Evolutionary conservation across 37 sponge, comb jelly and placozoan genomes (phyloP), one percentile per base, ranked within the genome.

Genomic region (Dysidea cf. avara): DNA sequence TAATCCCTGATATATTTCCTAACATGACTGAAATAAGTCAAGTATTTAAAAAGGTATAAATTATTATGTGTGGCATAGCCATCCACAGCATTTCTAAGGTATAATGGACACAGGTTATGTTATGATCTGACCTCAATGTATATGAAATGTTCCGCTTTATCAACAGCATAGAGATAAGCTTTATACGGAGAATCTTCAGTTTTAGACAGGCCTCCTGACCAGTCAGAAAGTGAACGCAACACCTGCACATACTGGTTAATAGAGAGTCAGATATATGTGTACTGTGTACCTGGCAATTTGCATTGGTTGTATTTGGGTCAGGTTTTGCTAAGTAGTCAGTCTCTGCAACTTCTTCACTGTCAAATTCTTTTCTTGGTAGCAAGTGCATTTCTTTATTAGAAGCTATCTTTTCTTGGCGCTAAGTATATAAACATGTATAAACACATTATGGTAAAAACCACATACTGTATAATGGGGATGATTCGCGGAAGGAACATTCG

Each of bases 81-180:
- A n/a, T n/a, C n/a, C n/a, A n/a, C n/a, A n/a, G n/a, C n/a, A n/a
- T n/a, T n/a, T n/a, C n/a, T n/a, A n/a, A n/a, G n/a, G n/a, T n/a
- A n/a, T n/a, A n/a, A n/a, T n/a, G n/a, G n/a, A n/a, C n/a, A n/a
- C n/a, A n/a, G n/a, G n/a, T n/a, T n/a, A n/a, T n/a, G n/a, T n/a
- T n/a, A n/a, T n/a, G n/a, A n/a, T n/a, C n/a, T n/a, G 13, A 49
- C 71, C 35, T 85, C 86, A 66, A 85, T 85, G 67, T 85, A 85
- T 18, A 85, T 78, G 51, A 78, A 85, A 28, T 85, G 86, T 53
- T 85, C 74, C 17, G 86, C 86, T 16, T 61, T 69, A 35, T 77
- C 58, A 70, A 85, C 77, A 32, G 55, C 52, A 43, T 60, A 30
- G 33, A 77, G 35, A 55, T 85, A 85, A 14, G 79, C 86, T 31